Percentiles rank a stretch among this genome's conserved stretches.
These are phyloP conservation scores for Anoncus sp. DNA, from an alignment of 2,888 invertebrate genomes.

Conservation along the genomic window DNA sequence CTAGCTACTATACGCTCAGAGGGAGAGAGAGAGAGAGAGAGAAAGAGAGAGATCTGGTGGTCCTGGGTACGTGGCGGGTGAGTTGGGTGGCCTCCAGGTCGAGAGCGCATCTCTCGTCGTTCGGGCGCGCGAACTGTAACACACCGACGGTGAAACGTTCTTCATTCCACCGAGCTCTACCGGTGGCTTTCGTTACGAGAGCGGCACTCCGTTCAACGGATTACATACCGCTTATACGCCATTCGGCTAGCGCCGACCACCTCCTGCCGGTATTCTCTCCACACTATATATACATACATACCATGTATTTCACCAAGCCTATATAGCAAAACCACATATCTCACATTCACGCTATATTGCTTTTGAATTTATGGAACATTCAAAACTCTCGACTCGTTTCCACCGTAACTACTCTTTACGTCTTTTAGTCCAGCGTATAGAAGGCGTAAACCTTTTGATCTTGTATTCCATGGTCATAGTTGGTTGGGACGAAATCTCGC, in stretches of 20 bases:
- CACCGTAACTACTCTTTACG: constrained; percentile 23
- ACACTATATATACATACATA: constrained; percentile 1
- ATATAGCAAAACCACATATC: constrained; percentile 24
- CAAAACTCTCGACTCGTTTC: constrained; percentile 47
- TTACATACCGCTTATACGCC: constrained; percentile 62
- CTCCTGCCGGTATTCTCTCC: constrained; percentile 22
- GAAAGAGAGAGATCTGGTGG: constrained; percentile 51
- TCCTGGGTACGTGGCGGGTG: constrained; percentile 39
- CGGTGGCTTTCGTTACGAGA: constrained; percentile 68
- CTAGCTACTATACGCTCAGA: constrained; percentile 60
- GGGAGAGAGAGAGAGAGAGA: constrained; percentile 46
- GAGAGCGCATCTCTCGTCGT: constrained; percentile 50
- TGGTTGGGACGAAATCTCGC: background rate
- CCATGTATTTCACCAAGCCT: too few species aligned
- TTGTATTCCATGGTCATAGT: constrained; percentile 9
- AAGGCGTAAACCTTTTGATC: constrained; percentile 14
- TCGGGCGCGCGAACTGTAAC: constrained; percentile 65
- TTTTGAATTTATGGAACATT: constrained; percentile 62
- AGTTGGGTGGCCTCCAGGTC: constrained; percentile 44
- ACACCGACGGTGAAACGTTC: constrained; percentile 66
- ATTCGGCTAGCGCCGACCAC: constrained; percentile 32
- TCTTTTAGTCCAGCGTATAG: background rate
- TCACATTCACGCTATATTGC: constrained; percentile 58
- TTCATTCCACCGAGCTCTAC: constrained; percentile 64
- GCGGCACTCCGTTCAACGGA: constrained; percentile 67